Evolutionary conservation across 2,113 vertebrate species (phyloP).

Genomic region (Chloebia gouldiae): DNA sequence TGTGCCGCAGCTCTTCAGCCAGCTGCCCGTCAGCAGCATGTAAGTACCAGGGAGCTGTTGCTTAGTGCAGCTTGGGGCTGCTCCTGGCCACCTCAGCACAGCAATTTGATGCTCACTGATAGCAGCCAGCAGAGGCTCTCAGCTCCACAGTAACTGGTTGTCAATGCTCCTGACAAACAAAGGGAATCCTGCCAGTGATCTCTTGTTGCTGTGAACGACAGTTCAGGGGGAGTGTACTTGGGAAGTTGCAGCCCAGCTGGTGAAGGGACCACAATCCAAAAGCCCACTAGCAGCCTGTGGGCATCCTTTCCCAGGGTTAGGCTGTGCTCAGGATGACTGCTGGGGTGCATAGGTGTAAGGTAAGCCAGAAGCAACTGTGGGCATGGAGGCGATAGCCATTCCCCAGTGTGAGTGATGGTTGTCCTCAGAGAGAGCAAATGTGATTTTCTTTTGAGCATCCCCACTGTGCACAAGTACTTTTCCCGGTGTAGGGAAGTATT

Average conservation of each 20-base stretch:
- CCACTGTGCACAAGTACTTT: not conserved
- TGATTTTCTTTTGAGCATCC: not conserved
- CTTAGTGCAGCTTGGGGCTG: not conserved
- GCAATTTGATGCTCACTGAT: not conserved
- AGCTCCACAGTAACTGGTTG: not conserved
- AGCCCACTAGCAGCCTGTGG: not conserved
- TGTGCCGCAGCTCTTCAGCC: slow-evolving; percentile 86
- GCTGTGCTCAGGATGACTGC: not conserved
- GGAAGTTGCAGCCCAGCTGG: not conserved
- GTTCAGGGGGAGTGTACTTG: not conserved
- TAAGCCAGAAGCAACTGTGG: not conserved
- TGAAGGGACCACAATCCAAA: not conserved
- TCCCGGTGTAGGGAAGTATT: not conserved
- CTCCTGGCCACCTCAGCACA: not conserved
- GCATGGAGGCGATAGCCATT: not conserved
- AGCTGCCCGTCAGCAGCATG: slow-evolving; percentile 87
- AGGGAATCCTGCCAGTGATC: not conserved
- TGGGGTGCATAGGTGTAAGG: not conserved
- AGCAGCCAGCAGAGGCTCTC: not conserved
- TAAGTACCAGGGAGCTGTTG: slow-evolving; percentile 70
- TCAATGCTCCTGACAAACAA: not conserved
- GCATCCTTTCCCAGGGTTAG: not conserved
- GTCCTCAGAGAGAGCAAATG: not conserved
- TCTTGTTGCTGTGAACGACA: fast-evolving
- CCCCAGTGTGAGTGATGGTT: not conserved